Conservation (phyloP, 2,113 vertebrate genomes). For the Lanius ludovicianus region DNA sequence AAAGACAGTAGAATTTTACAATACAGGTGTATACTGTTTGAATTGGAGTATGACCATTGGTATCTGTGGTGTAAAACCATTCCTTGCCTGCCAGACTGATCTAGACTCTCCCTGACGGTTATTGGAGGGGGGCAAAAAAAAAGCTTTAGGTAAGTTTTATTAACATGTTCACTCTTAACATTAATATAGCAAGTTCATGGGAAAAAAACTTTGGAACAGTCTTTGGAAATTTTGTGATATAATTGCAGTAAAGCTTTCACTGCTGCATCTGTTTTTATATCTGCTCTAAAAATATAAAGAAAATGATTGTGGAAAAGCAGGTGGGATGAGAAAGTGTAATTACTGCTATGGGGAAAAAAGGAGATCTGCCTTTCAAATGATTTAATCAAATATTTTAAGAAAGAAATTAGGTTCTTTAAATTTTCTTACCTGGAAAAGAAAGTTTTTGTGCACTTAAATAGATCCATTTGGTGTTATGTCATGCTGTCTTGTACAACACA, state of each 20-base stretch:
- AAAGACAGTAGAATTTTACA: not conserved
- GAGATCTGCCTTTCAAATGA: not conserved
- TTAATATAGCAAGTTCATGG: not conserved
- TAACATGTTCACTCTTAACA: not conserved
- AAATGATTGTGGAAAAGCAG: not conserved
- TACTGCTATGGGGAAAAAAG: not conserved
- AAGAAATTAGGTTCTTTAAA: not conserved
- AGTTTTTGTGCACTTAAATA: not conserved
- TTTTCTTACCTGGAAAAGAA: not conserved
- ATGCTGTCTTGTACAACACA: not conserved
- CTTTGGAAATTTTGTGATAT: not conserved
- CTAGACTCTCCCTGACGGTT: not conserved
- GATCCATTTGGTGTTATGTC: not conserved
- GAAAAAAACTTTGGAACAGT: not conserved
- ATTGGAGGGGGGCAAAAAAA: rapidly evolving
- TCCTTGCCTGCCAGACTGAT: not conserved
- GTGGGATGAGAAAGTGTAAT: not conserved
- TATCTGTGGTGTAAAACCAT: not conserved
- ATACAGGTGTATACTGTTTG: not conserved
- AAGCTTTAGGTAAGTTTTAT: not conserved
- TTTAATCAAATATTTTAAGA: not conserved
- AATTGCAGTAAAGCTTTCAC: not conserved
- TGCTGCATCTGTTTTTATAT: not conserved
- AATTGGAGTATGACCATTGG: not conserved
- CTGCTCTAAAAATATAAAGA: not conserved